These are phyloP conservation scores for Sebastes flavidus DNA, from an alignment of 2,797 vertebrate genomes.

Conservation along the genomic window DNA sequence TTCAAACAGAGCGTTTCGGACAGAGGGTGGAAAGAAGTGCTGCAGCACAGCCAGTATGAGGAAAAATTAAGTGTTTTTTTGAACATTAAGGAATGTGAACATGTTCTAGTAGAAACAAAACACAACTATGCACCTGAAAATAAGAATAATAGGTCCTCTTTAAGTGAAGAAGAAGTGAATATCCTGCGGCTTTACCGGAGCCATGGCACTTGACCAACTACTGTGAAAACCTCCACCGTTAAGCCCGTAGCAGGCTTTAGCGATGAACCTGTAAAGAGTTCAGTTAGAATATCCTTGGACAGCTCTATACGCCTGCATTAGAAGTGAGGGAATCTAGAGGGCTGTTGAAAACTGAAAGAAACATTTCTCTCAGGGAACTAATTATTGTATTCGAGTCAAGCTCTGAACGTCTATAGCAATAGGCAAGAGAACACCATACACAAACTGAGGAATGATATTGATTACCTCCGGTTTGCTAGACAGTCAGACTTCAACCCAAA, in stretches of 20 bases:
- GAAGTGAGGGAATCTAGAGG: background rate
- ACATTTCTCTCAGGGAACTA: constrained; percentile 14
- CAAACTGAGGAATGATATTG: constrained; percentile 20
- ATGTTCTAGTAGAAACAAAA: too few relatives aligned
- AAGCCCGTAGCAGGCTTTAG: background rate
- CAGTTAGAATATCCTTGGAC: background rate
- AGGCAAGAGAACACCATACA: background rate
- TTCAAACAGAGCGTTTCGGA: too few relatives aligned
- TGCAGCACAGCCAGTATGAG: too few relatives aligned
- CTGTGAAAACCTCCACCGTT: constrained; percentile 7
- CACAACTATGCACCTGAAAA: too few relatives aligned
- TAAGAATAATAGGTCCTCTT: background rate
- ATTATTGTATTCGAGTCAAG: constrained; percentile 39
- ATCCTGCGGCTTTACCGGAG: background rate
- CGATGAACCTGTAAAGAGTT: constrained; percentile 16
- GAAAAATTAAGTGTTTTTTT: too few relatives aligned
- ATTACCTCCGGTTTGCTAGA: constrained; percentile 35
- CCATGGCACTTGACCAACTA: constrained; percentile 24
- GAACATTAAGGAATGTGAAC: too few relatives aligned
- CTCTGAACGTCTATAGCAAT: background rate
- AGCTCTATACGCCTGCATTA: background rate
- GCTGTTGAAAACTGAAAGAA: constrained; percentile 1
- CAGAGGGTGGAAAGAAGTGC: too few relatives aligned
- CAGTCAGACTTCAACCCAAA: constrained; percentile 30
- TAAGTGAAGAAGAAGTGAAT: background rate